Percentiles rank a stretch among this genome's conserved stretches.
phyloP scores from a whole-genome alignment of 2,888 invertebrate genomes.

The Hypomecis atomaria region DNA sequence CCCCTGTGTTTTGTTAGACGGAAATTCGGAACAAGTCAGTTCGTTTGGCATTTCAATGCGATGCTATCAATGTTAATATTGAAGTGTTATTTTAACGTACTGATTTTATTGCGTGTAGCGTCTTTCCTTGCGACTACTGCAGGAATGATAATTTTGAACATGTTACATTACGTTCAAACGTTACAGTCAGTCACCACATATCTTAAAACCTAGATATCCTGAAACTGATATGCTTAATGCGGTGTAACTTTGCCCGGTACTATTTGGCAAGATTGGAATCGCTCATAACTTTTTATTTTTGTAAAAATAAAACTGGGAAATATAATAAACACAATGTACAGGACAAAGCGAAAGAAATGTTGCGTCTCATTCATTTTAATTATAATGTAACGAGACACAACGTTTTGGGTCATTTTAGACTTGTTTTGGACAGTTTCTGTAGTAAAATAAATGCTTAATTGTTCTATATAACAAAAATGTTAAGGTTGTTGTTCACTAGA shows the following conservation, averaged over 20 bases:
- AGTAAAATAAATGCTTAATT: slow-evolving; percentile 2
- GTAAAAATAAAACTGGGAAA: neutral
- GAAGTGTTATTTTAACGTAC: too few species aligned
- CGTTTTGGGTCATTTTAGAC: neutral
- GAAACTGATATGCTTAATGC: slow-evolving; percentile 72
- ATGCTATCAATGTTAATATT: too few species aligned
- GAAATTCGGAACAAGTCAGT: too few species aligned
- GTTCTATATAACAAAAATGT: neutral
- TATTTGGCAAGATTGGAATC: slow-evolving; percentile 48
- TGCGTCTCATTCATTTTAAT: too few species aligned
- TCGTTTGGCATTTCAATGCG: too few species aligned
- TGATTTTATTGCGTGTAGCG: too few species aligned
- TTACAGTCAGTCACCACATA: slow-evolving; percentile 33
- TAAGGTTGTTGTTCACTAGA: neutral
- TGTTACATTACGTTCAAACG: neutral
- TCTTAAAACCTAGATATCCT: slow-evolving; percentile 58
- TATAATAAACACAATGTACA: neutral
- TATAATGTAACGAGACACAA: too few species aligned
- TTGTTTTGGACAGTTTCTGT: neutral
- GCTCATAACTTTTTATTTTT: slow-evolving; percentile 50
- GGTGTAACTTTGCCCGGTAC: slow-evolving; percentile 52
- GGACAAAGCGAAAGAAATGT: too few species aligned
- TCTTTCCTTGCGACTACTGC: neutral
- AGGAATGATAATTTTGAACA: neutral
- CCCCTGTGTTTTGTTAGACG: too few species aligned